These are phyloP conservation scores for Odontesthes bonariensis DNA, from an alignment of 2,113 vertebrate genomes.

Conservation along the genomic window DNA sequence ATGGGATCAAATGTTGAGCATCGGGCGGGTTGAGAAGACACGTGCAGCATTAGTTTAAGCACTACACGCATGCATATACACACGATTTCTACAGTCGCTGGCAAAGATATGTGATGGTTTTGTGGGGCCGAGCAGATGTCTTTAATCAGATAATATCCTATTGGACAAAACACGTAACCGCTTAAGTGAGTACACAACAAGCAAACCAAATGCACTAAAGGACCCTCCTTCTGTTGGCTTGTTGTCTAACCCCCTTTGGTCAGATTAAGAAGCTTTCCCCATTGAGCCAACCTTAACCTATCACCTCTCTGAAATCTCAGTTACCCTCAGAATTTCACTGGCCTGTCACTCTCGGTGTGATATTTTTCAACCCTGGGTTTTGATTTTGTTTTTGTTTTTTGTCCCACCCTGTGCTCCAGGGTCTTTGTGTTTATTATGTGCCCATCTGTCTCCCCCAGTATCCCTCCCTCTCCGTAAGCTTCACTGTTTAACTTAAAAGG, in stretches of 20 bases:
- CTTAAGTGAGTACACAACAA: slow-evolving; percentile 1
- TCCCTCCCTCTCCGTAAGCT: slow-evolving; percentile 36
- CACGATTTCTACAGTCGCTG: not conserved
- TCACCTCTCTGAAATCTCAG: slow-evolving; percentile 11
- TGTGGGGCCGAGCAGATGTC: slow-evolving; percentile 43
- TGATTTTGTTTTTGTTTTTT: slow-evolving; percentile 1
- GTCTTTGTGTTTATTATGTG: slow-evolving; percentile 72
- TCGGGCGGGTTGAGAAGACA: too few relatives aligned
- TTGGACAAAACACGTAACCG: slow-evolving; percentile 61
- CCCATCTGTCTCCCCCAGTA: slow-evolving; percentile 67
- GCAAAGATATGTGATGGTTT: slow-evolving; percentile 1
- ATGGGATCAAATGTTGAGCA: too few relatives aligned
- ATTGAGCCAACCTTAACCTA: slow-evolving; percentile 17
- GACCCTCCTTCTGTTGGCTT: slow-evolving; percentile 1
- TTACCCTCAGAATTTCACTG: slow-evolving; percentile 12
- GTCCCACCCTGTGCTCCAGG: slow-evolving; percentile 7
- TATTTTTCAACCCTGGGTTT: not conserved
- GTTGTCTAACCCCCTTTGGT: slow-evolving; percentile 39
- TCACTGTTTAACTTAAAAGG: slow-evolving; percentile 62
- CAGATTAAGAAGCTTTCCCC: slow-evolving; percentile 42
- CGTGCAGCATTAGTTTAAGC: not conserved
- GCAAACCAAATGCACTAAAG: slow-evolving; percentile 3
- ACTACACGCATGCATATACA: not conserved
- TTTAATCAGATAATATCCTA: slow-evolving; percentile 63
- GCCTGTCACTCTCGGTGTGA: not conserved